Percentiles rank a stretch among this genome's conserved stretches.
phyloP scores from a whole-genome alignment of 2,888 invertebrate genomes.

The Calliopum simillimum region DNA sequence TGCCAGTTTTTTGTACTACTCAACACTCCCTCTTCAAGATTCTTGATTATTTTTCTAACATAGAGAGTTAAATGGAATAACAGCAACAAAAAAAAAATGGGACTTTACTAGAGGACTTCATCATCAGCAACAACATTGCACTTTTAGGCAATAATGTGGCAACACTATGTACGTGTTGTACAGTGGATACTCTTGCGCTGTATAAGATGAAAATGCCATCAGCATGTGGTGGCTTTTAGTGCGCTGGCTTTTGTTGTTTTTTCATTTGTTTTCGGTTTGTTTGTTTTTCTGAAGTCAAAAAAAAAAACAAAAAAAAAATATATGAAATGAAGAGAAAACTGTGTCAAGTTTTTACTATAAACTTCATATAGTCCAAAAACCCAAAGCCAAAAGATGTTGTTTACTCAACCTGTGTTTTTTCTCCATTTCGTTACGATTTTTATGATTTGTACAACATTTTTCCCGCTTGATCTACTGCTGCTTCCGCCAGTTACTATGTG shows the following conservation, averaged over 20 bases:
- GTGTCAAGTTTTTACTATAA: constrained; percentile 53
- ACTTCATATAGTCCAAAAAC: constrained; percentile 31
- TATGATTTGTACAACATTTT: constrained; percentile 23
- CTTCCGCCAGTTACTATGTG: too few relatives aligned
- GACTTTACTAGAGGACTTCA: too few relatives aligned
- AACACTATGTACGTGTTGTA: too few relatives aligned
- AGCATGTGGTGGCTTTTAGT: background rate
- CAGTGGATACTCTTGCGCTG: too few relatives aligned
- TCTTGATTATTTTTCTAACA: background rate
- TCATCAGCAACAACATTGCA: too few relatives aligned
- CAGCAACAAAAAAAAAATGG: too few relatives aligned
- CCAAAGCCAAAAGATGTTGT: constrained; percentile 15
- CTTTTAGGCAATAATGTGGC: too few relatives aligned
- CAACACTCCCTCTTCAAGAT: background rate
- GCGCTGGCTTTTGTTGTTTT: background rate
- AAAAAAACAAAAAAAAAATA: constrained; percentile 28
- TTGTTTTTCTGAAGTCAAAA: constrained; percentile 8
- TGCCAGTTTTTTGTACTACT: background rate
- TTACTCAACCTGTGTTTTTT: constrained; percentile 5
- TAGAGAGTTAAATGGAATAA: too few relatives aligned
- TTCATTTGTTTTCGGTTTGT: background rate
- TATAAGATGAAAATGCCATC: too few relatives aligned
- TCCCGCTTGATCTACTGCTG: constrained; percentile 17
- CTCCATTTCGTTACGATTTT: background rate
- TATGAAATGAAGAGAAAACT: constrained; percentile 37